These are phyloP conservation scores for Pachycephus smyrnensis DNA, from an alignment of 2,888 invertebrate species.

Conservation along the genomic window DNA sequence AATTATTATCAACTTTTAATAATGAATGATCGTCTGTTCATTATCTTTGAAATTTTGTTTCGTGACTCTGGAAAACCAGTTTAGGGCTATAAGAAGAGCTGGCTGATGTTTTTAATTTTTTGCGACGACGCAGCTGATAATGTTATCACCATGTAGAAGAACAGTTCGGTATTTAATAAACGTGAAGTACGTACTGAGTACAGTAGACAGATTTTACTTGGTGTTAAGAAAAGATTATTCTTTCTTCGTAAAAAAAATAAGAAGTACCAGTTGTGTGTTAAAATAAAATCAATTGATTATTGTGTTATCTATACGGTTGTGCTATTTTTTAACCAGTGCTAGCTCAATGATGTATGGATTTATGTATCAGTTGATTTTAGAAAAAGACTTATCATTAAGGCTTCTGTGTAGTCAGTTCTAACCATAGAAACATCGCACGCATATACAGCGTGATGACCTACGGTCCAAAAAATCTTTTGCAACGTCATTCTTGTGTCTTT, in stretches of 20 bases:
- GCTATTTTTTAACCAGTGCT: not conserved
- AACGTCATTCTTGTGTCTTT: not conserved
- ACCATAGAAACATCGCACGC: too few species aligned
- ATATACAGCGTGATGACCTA: too few species aligned
- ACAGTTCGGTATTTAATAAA: not conserved
- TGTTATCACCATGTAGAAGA: not conserved
- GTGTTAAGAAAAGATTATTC: not conserved
- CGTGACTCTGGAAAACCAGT: not conserved
- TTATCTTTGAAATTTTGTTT: not conserved
- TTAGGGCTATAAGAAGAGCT: not conserved
- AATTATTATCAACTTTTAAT: not conserved
- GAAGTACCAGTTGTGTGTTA: not conserved
- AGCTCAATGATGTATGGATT: too few species aligned
- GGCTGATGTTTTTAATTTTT: not conserved
- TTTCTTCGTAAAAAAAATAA: not conserved
- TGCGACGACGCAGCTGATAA: not conserved
- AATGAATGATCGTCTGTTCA: not conserved
- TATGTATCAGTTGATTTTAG: too few species aligned
- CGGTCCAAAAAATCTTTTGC: not conserved
- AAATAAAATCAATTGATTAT: not conserved
- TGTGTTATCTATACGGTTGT: not conserved
- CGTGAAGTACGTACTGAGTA: not conserved
- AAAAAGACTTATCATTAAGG: too few species aligned
- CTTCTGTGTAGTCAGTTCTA: too few species aligned
- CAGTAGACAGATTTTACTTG: not conserved